Evolutionary conservation across 1,140 invertebrate genomes (phyloP).

Genomic region (Planococcus citri): DNA sequence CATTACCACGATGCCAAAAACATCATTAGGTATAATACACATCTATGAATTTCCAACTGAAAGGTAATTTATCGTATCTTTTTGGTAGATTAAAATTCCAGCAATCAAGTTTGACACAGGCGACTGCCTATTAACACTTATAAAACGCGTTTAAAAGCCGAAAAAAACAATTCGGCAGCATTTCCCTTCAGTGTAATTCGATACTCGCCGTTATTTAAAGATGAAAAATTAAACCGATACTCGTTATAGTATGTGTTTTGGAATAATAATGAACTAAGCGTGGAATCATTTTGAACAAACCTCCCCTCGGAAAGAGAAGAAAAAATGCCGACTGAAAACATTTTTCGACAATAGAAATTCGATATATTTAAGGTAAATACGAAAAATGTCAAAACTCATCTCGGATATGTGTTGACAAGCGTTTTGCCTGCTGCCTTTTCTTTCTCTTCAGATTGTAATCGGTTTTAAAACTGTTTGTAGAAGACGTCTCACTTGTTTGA

Average conservation of each 20-base stretch:
- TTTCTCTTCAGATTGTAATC: neutral
- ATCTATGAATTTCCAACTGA: no score
- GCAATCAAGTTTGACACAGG: no score
- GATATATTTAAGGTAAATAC: neutral
- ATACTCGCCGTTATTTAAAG: neutral
- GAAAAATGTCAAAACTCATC: conserved; percentile 1
- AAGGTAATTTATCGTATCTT: no score
- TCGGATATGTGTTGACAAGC: neutral
- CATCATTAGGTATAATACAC: no score
- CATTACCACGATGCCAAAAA: no score
- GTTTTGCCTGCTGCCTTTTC: neutral
- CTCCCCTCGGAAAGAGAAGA: no score
- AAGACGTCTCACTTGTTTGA: neutral
- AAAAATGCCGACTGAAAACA: neutral
- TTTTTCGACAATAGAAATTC: neutral
- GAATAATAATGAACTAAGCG: neutral
- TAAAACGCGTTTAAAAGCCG: neutral
- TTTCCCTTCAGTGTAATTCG: neutral
- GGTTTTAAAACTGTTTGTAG: neutral
- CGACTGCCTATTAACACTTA: neutral
- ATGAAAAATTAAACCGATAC: neutral
- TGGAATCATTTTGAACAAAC: neutral
- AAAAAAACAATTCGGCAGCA: neutral
- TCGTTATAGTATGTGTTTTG: no score
- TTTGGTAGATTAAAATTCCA: neutral